phyloP scores from a whole-genome alignment of 2,888 invertebrate genomes.

The Pomacea canaliculata region DNA sequence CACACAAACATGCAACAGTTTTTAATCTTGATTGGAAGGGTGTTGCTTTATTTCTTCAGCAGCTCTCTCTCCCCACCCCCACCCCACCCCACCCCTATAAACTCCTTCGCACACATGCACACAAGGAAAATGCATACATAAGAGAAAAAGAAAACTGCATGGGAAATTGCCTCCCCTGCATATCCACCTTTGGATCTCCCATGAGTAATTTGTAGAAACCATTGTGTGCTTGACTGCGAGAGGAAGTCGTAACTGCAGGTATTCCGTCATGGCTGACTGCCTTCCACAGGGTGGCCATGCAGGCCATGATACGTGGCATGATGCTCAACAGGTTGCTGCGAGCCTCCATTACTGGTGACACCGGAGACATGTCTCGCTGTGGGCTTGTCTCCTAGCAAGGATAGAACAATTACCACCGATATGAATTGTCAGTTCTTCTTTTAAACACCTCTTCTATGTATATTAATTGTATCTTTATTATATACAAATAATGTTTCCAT shows the following conservation, averaged over 20 bases:
- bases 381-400: constrained; percentile 61
- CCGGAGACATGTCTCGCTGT: constrained; percentile 50
- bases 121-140: too few species aligned
- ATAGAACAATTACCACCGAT: background rate
- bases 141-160: too few species aligned
- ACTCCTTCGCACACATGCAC: too few species aligned
- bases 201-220: constrained; percentile 63
- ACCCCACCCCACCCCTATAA: too few species aligned
- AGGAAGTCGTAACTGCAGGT: constrained; percentile 79
- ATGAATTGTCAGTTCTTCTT: too few species aligned
- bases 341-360: constrained; percentile 74
- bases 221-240: constrained; percentile 69
- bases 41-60: too few species aligned
- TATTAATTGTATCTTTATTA: too few species aligned
- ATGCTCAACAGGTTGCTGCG: constrained; percentile 83
- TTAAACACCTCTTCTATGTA: too few species aligned
- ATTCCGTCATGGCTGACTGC: constrained; percentile 73
- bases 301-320: constrained; percentile 84
- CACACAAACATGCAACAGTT: background rate
- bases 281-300: constrained; percentile 85
- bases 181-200: constrained; percentile 72
- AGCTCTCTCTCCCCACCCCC: too few species aligned
- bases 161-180: too few species aligned
- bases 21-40: too few species aligned
- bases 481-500: too few species aligned